Base-by-base conservation (phyloP, 64 coral and sea anemone species). In the Stylophora pistillata region DNA sequence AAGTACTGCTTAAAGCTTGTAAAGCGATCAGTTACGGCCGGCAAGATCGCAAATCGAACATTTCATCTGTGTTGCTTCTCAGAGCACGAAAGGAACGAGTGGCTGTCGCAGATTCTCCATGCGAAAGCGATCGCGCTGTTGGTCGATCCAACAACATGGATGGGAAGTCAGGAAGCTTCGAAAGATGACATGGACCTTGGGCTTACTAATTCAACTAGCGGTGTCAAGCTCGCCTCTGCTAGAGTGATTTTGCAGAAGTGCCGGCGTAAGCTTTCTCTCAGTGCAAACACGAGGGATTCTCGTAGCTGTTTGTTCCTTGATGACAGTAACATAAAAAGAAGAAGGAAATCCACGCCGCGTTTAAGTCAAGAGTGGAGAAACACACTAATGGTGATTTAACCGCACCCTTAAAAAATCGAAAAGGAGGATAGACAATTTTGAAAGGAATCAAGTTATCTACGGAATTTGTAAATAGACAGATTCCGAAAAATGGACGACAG, bases 1-100 rank as follows among this genome's bases (percentile, higher is more conserved):
- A 97, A 93, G 33, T 93, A 87, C 86, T 97, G 95, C 68, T 71
- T 97, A 20, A 89, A 55, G 41, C 90, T 97, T 15, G 95, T 97
- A 10, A 97, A 97, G 74, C 37, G 66, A 3, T 93, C 91, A 12
- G 5, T 84, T 2, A 69, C 80, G 2, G 27, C 77, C 56, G 37
- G 37, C 37, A 92, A 89, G 15, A 81, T 64, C 31, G 53, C 87
- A 21, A 30, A 68, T 17, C 81, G 95, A 53, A 87, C 82, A 59
- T 54, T 93, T 55, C 34, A 81, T 9, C 27, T 97, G 12, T 97
- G 89, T 16, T 93, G 86, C 47, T 93, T 87, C 9, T 77, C 55
- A 25, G 87, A 97, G 53, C 31, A 90, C 4, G 95, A 97, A 9
- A 85, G 95, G 60, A 97, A 97, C 10, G 82, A 92, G 5, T 97